Evolutionary conservation across 2,888 invertebrate genomes (phyloP), one percentile per base, ranked within the genome.

Genomic region (Cepaea hortensis): DNA sequence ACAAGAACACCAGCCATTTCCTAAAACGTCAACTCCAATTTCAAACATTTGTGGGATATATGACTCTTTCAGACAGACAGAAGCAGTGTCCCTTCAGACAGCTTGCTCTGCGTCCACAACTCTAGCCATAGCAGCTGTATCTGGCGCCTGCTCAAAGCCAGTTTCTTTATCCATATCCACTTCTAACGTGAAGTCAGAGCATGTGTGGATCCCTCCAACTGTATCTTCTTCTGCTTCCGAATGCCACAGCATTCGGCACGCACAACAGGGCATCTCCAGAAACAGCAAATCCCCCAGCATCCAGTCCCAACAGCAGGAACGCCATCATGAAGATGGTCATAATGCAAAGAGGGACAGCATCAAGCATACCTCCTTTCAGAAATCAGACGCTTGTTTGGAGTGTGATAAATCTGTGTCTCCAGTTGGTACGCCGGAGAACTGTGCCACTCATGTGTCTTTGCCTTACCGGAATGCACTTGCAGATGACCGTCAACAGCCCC

Each of bases 181-280:
- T 72, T 73, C 65, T 68, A 86, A 86, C 48, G 61, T 86, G 3
- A 82, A 79, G 61, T 86, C 86, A 9, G 86, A 86, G 48, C 86
- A 86, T 61, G 72, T 83, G 79, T 86, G 86, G 86, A 70, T 86
- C n/a, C 86, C 86, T 0, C 86, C 86, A 4, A 86, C 86, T 7
- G 6, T 86, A 15, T 61, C 72, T n/a, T 83, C 82, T 35, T 61
- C 72, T 46, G 79, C 82, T 48, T 13, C n/a, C 62, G 46, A 73
- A 3, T 13, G 18, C 3, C 4, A 9, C 55, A 35, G 61, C 48
- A 23, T 72, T 46, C 61, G 83, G 23, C 55, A 75, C 2, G 1
- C 23, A 62, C 55, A 61, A 15, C 20, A 65, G 80, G 15, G 15
- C 68, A 77, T 15, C 79, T 72, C n/a, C 65, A 82, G 20, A 55